Evolutionary conservation across 2,113 vertebrate species (phyloP).

Genomic region (Smithornis capensis): DNA sequence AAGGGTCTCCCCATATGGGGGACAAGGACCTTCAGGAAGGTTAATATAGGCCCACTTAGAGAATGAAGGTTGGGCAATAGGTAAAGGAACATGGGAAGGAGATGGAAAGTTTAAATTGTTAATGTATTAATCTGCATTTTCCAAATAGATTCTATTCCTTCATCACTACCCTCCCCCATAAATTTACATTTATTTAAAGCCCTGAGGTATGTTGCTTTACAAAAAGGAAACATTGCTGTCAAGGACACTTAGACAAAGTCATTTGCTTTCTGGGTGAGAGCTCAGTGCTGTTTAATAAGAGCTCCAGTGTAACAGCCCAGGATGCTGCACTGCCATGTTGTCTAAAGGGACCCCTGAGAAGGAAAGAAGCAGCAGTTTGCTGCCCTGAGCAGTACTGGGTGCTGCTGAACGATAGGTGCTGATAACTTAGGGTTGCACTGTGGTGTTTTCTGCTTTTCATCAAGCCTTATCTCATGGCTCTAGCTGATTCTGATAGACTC

Average conservation of each 20-base stretch:
- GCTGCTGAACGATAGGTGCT: neutral
- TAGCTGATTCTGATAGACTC: neutral
- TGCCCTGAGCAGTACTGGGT: neutral
- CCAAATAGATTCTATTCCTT: neutral
- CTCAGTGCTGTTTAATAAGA: neutral
- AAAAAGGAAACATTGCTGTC: neutral
- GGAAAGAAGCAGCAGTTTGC: neutral
- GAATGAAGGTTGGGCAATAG: neutral
- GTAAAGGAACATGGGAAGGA: neutral
- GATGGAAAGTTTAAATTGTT: neutral
- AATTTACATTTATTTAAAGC: conserved; percentile 14
- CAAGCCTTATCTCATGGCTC: neutral
- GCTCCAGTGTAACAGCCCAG: neutral
- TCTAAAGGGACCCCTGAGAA: fast-evolving
- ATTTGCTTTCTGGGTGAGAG: neutral
- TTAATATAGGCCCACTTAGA: neutral
- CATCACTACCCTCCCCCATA: neutral
- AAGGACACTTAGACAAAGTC: conserved; percentile 18
- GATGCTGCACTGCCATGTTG: fast-evolving
- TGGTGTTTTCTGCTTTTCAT: neutral
- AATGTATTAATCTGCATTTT: conserved; percentile 4
- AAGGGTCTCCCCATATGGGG: fast-evolving
- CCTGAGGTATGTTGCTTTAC: neutral
- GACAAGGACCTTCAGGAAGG: neutral
- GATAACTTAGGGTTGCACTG: neutral